A percentile compares a stretch with the other conserved stretches of the same genome.
These are phyloP conservation scores for Cairina moschata DNA, from an alignment of 2,113 vertebrate genomes.

Conservation along the genomic window DNA sequence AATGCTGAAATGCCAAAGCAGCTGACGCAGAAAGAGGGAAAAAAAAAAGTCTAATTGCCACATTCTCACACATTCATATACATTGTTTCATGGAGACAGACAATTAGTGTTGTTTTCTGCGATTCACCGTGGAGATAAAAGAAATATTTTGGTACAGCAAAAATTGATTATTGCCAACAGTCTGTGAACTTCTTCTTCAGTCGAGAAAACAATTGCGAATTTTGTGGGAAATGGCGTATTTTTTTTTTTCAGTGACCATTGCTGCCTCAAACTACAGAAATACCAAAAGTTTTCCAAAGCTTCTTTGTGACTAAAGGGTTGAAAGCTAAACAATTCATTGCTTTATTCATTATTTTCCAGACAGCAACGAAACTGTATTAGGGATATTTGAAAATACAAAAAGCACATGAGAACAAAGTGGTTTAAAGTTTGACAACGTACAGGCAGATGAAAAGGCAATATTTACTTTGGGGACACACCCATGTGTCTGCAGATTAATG, in stretches of 20 bases:
- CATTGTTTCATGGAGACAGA: background rate
- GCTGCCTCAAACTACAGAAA: background rate
- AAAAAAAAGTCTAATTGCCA: background rate
- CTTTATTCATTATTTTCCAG: background rate
- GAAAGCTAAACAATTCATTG: background rate
- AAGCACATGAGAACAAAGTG: background rate
- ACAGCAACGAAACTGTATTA: background rate
- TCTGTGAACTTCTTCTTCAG: background rate
- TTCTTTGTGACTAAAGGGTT: background rate
- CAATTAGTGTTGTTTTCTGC: constrained; percentile 33
- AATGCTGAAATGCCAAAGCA: constrained; percentile 26
- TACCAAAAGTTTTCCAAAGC: background rate
- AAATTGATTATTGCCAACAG: background rate
- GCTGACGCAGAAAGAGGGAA: constrained; percentile 14
- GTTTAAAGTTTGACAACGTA: background rate
- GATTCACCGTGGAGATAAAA: background rate
- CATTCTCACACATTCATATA: background rate
- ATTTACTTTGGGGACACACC: background rate
- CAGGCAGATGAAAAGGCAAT: background rate
- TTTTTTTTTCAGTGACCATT: background rate
- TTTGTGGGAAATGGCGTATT: background rate
- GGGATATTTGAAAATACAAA: background rate
- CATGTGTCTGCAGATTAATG: background rate
- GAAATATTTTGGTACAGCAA: background rate
- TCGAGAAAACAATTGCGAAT: background rate